A percentile compares a stretch with the other conserved stretches of the same genome.
These are phyloP conservation scores for Cepaea hortensis DNA, from an alignment of 2,888 invertebrate genomes.

Conservation along the genomic window DNA sequence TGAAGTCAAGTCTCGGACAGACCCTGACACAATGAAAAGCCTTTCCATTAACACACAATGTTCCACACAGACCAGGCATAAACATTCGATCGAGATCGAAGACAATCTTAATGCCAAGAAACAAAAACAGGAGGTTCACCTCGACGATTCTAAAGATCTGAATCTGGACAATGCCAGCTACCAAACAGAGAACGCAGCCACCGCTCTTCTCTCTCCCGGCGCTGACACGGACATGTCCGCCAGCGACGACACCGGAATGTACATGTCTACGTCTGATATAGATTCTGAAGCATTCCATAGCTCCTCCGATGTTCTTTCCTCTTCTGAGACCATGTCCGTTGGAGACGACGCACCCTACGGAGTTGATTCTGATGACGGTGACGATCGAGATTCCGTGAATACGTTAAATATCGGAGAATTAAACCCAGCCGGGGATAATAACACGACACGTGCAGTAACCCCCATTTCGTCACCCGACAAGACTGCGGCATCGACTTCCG, in stretches of 20 bases:
- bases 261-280: constrained; percentile 24
- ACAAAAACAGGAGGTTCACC: constrained; percentile 12
- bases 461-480: constrained; percentile 25
- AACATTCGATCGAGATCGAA: constrained; percentile 20
- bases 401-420: constrained; percentile 1
- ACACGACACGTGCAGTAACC: background rate
- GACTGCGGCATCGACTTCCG: background rate
- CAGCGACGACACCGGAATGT: constrained; percentile 47
- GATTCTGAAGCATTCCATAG: constrained; percentile 45
- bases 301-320: constrained; percentile 35
- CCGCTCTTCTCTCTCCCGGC: constrained; percentile 37
- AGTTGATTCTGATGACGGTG: constrained; percentile 16
- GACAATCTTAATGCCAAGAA: constrained; percentile 6
- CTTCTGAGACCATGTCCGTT: constrained; percentile 46
- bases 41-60: constrained; percentile 27
- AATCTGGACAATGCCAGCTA: constrained; percentile 2
- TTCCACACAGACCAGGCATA: background rate
- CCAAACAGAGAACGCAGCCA: background rate
- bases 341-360: constrained; percentile 34
- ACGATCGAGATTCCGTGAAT: background rate
- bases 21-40: background rate
- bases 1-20: background rate
- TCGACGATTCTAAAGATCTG: constrained; percentile 17
- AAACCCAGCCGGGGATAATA: background rate
- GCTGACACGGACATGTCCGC: constrained; percentile 43